phyloP scores from a whole-genome alignment of 2,113 vertebrate genomes.

The Axis porcinus region DNA sequence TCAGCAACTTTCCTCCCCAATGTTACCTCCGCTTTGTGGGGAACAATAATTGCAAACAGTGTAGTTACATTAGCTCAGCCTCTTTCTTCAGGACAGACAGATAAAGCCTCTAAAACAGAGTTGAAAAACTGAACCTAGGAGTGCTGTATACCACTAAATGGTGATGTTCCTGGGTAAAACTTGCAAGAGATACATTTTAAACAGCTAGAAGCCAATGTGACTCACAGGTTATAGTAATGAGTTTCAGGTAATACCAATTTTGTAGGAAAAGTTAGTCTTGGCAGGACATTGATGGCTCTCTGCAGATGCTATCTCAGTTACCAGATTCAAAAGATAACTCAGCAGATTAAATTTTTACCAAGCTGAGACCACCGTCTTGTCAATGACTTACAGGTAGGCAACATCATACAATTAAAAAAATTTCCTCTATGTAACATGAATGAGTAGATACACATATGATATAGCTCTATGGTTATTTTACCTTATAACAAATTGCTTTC shows the following conservation, averaged over 20 bases:
- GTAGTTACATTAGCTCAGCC: neutral
- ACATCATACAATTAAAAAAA: neutral
- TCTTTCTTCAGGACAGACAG: conserved; percentile 22
- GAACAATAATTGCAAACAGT: neutral
- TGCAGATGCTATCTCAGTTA: neutral
- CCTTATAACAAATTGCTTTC: neutral
- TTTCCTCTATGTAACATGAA: neutral
- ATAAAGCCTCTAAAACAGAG: neutral
- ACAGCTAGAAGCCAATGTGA: neutral
- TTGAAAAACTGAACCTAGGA: neutral
- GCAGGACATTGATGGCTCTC: neutral
- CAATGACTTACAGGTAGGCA: neutral
- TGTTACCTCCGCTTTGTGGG: neutral
- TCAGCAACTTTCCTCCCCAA: neutral
- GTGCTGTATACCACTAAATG: neutral
- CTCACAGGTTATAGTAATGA: neutral
- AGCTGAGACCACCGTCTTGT: neutral
- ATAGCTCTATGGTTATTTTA: neutral
- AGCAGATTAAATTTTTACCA: neutral
- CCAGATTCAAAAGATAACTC: neutral
- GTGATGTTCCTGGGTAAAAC: neutral
- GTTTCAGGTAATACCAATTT: neutral
- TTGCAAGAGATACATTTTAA: conserved; percentile 39
- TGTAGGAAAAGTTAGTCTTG: neutral
- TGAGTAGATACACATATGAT: neutral